Evolutionary conservation across 2,888 invertebrate genomes (phyloP).

Genomic region (Cephus spinipes): DNA sequence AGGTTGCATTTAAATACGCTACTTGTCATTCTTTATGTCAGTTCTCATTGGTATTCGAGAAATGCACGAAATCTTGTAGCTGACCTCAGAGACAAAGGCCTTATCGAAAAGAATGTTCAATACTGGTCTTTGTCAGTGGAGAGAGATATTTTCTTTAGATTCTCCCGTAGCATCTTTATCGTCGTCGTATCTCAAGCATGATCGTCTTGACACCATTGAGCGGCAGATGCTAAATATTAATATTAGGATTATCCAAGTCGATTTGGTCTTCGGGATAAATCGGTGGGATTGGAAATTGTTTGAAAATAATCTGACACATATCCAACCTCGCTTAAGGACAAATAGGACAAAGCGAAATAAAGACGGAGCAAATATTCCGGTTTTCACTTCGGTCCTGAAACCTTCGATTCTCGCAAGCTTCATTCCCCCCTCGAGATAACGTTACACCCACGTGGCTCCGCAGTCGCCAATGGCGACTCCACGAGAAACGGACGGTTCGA

Average conservation of each 20-base stretch:
- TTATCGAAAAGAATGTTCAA: not conserved
- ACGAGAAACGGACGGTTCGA: constrained; percentile 18
- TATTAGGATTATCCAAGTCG: not conserved
- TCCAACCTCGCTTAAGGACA: not conserved
- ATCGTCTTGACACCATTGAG: not conserved
- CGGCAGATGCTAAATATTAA: not conserved
- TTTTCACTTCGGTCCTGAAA: constrained; percentile 41
- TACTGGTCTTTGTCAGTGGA: not conserved
- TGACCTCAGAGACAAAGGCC: not conserved
- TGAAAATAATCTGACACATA: not conserved
- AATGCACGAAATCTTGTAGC: not conserved
- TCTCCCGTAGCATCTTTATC: not conserved
- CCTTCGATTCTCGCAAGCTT: constrained; percentile 23
- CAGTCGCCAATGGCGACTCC: not conserved
- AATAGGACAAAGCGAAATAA: not conserved
- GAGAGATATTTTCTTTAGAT: not conserved
- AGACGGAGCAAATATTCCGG: constrained; percentile 36
- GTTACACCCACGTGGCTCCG: not conserved
- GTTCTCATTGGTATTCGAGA: not conserved
- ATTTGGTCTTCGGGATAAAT: not conserved
- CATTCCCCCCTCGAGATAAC: not conserved
- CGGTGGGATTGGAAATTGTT: not conserved
- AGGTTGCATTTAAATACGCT: not conserved
- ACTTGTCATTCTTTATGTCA: not conserved
- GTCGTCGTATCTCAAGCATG: not conserved